Evolutionary conservation across 2,113 vertebrate genomes (phyloP).

Genomic region (Paraplagusia blochii): DNA sequence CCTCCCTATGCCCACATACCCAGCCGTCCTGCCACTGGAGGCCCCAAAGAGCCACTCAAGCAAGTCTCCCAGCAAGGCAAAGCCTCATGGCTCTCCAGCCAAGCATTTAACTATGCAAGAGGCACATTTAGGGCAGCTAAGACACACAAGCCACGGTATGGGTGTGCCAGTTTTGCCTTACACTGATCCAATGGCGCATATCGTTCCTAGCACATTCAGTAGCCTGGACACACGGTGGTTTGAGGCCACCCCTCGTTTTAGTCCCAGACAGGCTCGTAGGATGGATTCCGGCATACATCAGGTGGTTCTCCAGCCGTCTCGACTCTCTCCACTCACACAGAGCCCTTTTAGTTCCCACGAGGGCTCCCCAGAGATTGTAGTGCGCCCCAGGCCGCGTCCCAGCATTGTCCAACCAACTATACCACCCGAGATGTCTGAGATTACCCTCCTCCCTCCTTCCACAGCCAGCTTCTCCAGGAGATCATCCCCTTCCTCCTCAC

Average conservation of each 20-base stretch:
- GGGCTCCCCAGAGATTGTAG: conserved; percentile 91
- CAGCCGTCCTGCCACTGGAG: conserved; percentile 89
- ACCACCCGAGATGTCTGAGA: conserved; percentile 90
- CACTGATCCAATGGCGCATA: conserved; percentile 88
- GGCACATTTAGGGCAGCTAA: conserved; percentile 94
- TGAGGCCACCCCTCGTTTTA: conserved; percentile 89
- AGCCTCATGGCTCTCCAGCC: conserved; percentile 84
- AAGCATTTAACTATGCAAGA: conserved; percentile 97
- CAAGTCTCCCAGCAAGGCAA: conserved; percentile 87
- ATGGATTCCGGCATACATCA: conserved; percentile 94
- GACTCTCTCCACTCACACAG: conserved; percentile 97
- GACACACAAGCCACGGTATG: conserved; percentile 96
- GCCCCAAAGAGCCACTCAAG: conserved; percentile 86
- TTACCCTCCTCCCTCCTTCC: conserved; percentile 92
- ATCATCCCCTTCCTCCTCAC: conserved; percentile 92
- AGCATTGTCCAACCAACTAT: conserved; percentile 82
- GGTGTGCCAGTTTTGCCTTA: conserved; percentile 99
- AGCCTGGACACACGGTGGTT: conserved; percentile 96
- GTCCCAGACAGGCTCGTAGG: conserved; percentile 90
- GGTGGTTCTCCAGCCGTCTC: conserved; percentile 97
- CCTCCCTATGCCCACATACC: conserved; percentile 91
- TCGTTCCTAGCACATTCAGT: conserved; percentile 90
- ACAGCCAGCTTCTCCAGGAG: conserved; percentile 93
- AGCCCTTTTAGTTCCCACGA: conserved; percentile 92
- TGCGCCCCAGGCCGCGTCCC: conserved; percentile 89